These are phyloP conservation scores for Graphium colonna DNA, from an alignment of 2,888 invertebrate species.

Conservation along the genomic window DNA sequence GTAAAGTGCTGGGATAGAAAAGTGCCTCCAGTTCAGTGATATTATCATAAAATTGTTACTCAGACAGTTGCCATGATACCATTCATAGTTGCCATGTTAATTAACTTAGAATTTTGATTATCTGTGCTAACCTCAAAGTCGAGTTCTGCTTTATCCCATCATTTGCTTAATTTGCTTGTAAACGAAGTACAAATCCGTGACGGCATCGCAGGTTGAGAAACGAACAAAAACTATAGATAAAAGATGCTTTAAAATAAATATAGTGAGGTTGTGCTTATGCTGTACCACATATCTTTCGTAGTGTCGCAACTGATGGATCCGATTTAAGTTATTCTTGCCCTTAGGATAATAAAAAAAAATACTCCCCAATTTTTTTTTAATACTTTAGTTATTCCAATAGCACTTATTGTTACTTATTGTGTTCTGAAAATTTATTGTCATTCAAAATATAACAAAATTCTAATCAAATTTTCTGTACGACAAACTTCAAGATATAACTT, in stretches of 20 bases:
- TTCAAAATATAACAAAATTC: neutral
- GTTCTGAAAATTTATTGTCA: neutral
- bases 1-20: neutral
- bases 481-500: neutral
- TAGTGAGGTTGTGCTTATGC: slow-evolving; percentile 60
- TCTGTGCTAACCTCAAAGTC: slow-evolving; percentile 23
- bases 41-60: slow-evolving; percentile 13
- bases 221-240: slow-evolving; percentile 43
- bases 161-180: slow-evolving; percentile 47
- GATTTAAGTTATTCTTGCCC: slow-evolving; percentile 45
- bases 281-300: slow-evolving; percentile 56
- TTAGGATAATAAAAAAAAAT: slow-evolving; percentile 36
- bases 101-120: slow-evolving; percentile 18
- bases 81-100: slow-evolving; percentile 26
- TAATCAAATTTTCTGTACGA: neutral
- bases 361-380: slow-evolving; percentile 37
- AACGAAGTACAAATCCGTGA: slow-evolving; percentile 66
- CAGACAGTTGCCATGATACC: slow-evolving; percentile 21
- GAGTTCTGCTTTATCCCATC: slow-evolving; percentile 30
- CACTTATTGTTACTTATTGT: neutral
- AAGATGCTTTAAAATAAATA: slow-evolving; percentile 31
- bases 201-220: slow-evolving; percentile 40
- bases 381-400: neutral
- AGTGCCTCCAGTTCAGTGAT: slow-evolving; percentile 7
- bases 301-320: slow-evolving; percentile 36